Evolutionary conservation across 2,888 invertebrate genomes (phyloP).

Genomic region (Hybos culiciformis): DNA sequence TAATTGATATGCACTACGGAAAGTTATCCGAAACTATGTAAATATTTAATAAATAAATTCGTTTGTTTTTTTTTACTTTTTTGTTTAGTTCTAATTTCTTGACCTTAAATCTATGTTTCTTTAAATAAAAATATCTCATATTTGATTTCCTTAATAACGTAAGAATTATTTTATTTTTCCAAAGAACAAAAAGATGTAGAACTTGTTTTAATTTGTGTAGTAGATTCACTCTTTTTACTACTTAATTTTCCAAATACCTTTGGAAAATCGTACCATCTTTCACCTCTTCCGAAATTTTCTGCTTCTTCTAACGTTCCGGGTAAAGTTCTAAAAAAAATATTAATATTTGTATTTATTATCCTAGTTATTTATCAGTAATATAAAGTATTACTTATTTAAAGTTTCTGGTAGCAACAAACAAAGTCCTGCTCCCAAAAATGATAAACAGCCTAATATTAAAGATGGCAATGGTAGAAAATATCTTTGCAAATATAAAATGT

Average conservation of each 20-base stretch:
- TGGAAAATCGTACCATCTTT: slow-evolving; percentile 39
- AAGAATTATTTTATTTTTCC: no score
- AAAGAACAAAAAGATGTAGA: no score
- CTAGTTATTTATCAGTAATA: background rate
- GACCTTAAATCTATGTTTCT: no score
- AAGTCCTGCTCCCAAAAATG: slow-evolving; percentile 38
- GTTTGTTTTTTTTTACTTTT: no score
- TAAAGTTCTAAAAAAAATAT: slow-evolving; percentile 28
- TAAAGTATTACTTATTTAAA: slow-evolving; percentile 28
- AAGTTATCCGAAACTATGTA: no score
- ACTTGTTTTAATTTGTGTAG: no score
- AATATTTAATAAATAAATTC: no score
- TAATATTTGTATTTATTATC: slow-evolving; percentile 9
- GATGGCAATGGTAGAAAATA: slow-evolving; percentile 38
- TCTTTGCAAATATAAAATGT: slow-evolving; percentile 37
- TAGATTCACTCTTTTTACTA: background rate
- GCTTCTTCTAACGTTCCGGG: slow-evolving; percentile 45
- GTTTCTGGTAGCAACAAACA: slow-evolving; percentile 48
- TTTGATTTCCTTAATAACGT: no score
- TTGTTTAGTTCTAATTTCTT: no score
- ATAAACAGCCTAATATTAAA: slow-evolving; percentile 39
- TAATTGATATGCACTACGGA: no score
- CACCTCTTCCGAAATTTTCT: slow-evolving; percentile 41
- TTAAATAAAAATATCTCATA: no score
- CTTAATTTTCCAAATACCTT: slow-evolving; percentile 26